These are phyloP conservation scores for Pundamilia nyererei DNA, from an alignment of 2,113 vertebrate genomes.

Conservation along the genomic window DNA sequence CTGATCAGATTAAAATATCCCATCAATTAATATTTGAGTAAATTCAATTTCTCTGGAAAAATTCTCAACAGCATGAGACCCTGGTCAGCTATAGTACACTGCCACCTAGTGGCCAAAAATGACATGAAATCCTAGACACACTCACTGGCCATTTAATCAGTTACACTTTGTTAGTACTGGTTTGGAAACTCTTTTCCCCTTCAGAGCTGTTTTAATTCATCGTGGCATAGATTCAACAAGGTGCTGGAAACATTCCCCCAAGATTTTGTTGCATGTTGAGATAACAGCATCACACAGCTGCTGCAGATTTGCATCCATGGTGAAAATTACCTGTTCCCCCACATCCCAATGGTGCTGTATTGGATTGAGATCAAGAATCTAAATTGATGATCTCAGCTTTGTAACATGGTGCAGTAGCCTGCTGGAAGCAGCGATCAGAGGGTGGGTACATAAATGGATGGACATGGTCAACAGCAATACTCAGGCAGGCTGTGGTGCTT, in stretches of 20 bases:
- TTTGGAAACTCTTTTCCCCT: background rate
- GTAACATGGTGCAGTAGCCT: background rate
- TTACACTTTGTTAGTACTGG: background rate
- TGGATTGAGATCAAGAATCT: background rate
- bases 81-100: background rate
- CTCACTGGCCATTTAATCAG: background rate
- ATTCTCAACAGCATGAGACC: background rate
- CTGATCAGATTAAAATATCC: background rate
- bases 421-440: background rate
- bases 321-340: no score
- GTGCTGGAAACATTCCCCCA: background rate
- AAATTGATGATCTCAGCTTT: accelerated
- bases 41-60: background rate
- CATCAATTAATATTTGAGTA: background rate
- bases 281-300: background rate
- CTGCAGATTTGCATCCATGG: background rate
- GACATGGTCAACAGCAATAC: background rate
- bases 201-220: background rate
- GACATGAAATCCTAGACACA: background rate
- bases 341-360: background rate
- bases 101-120: conserved; percentile 41
- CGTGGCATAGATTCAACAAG: background rate
- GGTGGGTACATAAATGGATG: background rate
- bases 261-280: background rate
- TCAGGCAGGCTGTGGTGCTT: background rate